These are phyloP conservation scores for Aspidiotus destructor DNA, from an alignment of 2,888 invertebrate species.

Conservation along the genomic window DNA sequence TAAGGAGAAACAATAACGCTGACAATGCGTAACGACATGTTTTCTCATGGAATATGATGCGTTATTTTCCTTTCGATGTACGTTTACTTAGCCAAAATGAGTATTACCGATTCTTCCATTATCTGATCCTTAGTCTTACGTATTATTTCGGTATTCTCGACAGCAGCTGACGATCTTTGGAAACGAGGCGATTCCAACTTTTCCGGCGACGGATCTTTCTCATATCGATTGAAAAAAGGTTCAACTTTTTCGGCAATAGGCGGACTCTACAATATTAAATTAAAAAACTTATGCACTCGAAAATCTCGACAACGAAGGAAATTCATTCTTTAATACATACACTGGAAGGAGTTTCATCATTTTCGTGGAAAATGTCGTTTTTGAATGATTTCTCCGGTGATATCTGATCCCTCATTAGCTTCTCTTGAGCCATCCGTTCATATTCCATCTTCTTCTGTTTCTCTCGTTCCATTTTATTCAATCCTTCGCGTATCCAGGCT, in stretches of 20 bases:
- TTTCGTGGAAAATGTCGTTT: no score
- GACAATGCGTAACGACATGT: not conserved
- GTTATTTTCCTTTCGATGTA: slow-evolving; percentile 1
- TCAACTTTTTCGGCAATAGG: no score
- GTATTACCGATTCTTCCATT: slow-evolving; percentile 48
- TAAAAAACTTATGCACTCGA: no score
- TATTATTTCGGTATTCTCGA: slow-evolving; percentile 12
- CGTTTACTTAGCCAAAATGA: slow-evolving; percentile 28
- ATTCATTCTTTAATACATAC: no score
- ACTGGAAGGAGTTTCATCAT: no score
- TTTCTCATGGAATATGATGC: not conserved
- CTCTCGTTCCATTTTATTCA: slow-evolving; percentile 95
- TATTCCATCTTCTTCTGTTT: slow-evolving; percentile 77
- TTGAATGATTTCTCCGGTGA: not conserved
- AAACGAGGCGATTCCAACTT: no score
- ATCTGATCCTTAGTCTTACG: slow-evolving; percentile 47
- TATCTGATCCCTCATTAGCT: slow-evolving; percentile 41
- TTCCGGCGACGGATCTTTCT: no score
- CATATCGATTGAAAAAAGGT: no score
- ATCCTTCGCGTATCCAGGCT: slow-evolving; percentile 94
- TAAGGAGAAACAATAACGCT: not conserved
- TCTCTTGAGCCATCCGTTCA: slow-evolving; percentile 55
- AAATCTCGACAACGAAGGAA: no score
- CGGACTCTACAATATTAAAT: no score
- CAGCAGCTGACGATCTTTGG: no score